Conservation (phyloP, 2,797 vertebrate species). For the Tragelaphus eurycerus region DNA sequence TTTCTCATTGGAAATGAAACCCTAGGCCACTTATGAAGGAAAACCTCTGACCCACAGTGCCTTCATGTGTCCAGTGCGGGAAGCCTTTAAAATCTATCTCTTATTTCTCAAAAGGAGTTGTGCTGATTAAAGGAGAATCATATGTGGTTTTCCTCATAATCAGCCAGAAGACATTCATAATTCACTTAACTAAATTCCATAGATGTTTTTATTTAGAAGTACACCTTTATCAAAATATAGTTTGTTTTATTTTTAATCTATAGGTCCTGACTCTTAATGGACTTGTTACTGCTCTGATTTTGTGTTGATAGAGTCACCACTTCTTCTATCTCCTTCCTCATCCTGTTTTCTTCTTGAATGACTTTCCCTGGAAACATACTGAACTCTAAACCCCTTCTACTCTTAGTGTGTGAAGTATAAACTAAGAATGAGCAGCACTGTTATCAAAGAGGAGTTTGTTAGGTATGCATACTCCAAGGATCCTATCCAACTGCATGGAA, state of each 20-base stretch:
- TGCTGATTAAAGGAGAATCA: neutral
- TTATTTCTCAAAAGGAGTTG: neutral
- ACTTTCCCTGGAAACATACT: neutral
- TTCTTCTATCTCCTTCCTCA: neutral
- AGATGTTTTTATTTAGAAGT: neutral
- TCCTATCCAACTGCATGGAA: accelerated
- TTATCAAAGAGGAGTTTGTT: neutral
- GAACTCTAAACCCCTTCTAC: neutral
- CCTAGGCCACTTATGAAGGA: neutral
- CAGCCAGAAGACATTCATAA: neutral
- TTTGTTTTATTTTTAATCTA: neutral
- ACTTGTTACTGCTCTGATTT: neutral
- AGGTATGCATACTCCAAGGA: neutral
- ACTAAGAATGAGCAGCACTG: neutral
- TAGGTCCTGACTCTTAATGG: neutral
- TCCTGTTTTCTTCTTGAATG: neutral
- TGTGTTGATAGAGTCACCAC: neutral
- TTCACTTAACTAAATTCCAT: neutral
- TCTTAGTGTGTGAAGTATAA: neutral
- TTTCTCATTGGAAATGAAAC: neutral
- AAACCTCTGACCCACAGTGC: neutral
- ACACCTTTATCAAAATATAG: neutral
- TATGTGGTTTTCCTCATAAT: neutral
- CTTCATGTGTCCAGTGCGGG: neutral
- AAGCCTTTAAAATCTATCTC: neutral